Conservation (phyloP, 2,113 vertebrate species). For the Alaudala cheleensis region DNA sequence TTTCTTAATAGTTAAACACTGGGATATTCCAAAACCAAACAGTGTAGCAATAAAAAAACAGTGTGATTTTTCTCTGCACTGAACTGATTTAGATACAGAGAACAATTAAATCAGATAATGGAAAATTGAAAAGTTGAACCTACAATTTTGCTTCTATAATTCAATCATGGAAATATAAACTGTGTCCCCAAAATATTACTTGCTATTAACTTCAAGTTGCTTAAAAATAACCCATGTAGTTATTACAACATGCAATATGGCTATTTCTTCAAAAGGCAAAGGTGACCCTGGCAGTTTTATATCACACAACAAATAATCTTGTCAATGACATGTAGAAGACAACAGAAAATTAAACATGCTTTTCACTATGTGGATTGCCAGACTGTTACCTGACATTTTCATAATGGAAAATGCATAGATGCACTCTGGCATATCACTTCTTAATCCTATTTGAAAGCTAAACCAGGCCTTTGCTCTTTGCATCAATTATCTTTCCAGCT, state of each 20-base stretch:
- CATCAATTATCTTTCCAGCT: background rate
- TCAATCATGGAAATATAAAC: background rate
- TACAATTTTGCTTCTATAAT: background rate
- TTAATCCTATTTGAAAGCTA: background rate
- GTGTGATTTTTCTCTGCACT: background rate
- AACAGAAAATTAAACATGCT: background rate
- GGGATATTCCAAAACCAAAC: background rate
- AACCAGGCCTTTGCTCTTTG: background rate
- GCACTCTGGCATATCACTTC: background rate
- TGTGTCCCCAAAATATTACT: background rate
- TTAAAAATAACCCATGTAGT: background rate
- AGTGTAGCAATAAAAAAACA: background rate
- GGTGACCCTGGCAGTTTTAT: background rate
- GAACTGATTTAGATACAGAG: background rate
- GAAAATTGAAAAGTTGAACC: background rate
- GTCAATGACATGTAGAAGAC: background rate
- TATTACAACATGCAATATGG: background rate
- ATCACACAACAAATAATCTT: background rate
- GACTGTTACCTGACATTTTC: background rate
- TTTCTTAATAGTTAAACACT: background rate
- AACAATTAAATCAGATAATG: background rate
- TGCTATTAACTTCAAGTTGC: background rate
- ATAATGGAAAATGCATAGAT: background rate
- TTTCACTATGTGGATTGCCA: background rate
- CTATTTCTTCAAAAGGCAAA: background rate